Base-by-base conservation (phyloP, 23 tunicate species). In the Phallusia fumigata region DNA sequence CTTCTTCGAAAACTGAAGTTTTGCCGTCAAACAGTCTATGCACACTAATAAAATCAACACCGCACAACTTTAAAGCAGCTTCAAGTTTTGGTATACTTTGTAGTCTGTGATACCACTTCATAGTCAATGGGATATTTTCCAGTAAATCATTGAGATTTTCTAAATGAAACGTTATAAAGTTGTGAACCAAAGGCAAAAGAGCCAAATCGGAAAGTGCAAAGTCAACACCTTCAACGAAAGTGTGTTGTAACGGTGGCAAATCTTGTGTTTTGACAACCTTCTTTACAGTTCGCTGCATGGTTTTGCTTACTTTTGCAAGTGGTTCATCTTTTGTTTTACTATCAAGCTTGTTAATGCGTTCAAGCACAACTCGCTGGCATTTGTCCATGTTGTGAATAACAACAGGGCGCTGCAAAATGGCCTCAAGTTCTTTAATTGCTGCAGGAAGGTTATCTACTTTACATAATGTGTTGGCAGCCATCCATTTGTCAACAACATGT, bases 331-430 rank as follows among this genome's bases (percentile, higher is more conserved):
- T 1, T 16, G 58, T 34, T 0, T 64, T 51, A 36, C 30, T 3
- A 36, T 35, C 51, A 35, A 15, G 72, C 33, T 64, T 65, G 28
- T 83, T 73, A 33, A 86, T 73, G 76, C 58, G 76, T 34, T 91
- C 80, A 19, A 97, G 35, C 35, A 97, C 77, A 31, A 83, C 78
- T 65, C 99, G 52, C 83, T 97, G 99, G 49, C 85, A 49, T 77
- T 97, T 97, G 80, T 97, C 99, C 76, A 80, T 82, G 77, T 97
- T 97, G 88, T 97, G 99, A 18, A 92, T 94, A 18, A 87, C 82
- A 13, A 97, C 85, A 0, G 99, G 99, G 65, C 86, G 81, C 21
- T 53, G 35, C 82, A 97, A 31, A 16, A 91, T 53, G 0, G 31
- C 30, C 76, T 97, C 97, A 52, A 91, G 79, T 18, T 77, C 45